phyloP scores from a whole-genome alignment of 1,140 invertebrate species.

The Drosophila persimilis region DNA sequence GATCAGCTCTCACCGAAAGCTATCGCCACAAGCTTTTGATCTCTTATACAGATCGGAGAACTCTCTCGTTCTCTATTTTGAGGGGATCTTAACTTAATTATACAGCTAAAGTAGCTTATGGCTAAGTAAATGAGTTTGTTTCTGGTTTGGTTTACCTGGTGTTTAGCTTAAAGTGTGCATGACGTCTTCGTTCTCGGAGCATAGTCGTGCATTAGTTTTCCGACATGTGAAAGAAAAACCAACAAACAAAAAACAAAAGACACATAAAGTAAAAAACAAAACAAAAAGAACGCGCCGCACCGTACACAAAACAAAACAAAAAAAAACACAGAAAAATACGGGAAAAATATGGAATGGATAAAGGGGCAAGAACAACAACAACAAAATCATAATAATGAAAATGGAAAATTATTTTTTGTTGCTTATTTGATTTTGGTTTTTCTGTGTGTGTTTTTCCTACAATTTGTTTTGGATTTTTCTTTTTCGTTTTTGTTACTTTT shows the following conservation, averaged over 20 bases:
- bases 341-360: conserved; percentile 5
- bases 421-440: conserved; percentile 39
- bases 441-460: conserved; percentile 38
- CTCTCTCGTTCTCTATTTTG: not conserved
- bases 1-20: not conserved
- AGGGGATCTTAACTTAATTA: conserved; percentile 15
- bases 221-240: conserved; percentile 81
- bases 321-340: conserved; percentile 29
- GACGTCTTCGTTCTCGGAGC: conserved; percentile 83
- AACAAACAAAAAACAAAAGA: conserved; percentile 74
- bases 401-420: conserved; percentile 67
- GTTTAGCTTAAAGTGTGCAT: conserved; percentile 83
- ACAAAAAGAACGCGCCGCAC: conserved; percentile 47
- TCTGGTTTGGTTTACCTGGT: conserved; percentile 70
- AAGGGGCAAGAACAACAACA: conserved; percentile 6
- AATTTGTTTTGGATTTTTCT: conserved; percentile 19
- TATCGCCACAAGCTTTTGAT: conserved; percentile 1
- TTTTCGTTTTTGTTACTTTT: conserved; percentile 31
- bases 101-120: conserved; percentile 19
- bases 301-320: conserved; percentile 45
- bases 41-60: conserved; percentile 4
- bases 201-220: conserved; percentile 81
- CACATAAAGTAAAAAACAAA: conserved; percentile 73
- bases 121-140: conserved; percentile 28
- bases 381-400: conserved; percentile 53